Percentiles rank a stretch among this genome's conserved stretches.
Conservation (phyloP, 2,113 vertebrate species). For the Bufo bufo region DNA sequence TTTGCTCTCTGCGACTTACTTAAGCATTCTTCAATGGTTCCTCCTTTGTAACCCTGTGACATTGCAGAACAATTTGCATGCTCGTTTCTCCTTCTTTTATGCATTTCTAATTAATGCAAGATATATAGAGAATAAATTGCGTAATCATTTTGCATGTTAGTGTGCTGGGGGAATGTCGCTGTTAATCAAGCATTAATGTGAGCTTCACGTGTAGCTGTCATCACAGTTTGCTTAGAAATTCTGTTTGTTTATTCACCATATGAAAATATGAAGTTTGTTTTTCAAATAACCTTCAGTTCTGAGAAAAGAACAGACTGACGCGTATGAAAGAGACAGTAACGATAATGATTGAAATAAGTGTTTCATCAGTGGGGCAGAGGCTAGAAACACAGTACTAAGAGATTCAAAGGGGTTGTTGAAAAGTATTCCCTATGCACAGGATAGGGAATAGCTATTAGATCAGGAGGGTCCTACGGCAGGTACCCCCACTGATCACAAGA, state of each 20-base stretch:
- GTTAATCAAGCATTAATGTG: constrained; percentile 10
- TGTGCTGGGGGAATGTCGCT: background rate
- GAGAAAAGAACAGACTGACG: background rate
- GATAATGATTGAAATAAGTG: background rate
- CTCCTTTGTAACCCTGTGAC: constrained; percentile 30
- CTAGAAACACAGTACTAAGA: too few relatives aligned
- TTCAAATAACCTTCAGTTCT: constrained; percentile 24
- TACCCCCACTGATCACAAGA: too few relatives aligned
- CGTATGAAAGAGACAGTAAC: background rate
- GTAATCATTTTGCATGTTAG: constrained; percentile 13
- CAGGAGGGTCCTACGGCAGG: too few relatives aligned
- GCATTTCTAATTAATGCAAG: constrained; percentile 28
- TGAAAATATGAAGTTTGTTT: background rate
- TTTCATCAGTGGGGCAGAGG: background rate
- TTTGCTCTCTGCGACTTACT: background rate
- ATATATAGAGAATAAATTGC: constrained; percentile 2
- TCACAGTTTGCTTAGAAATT: background rate
- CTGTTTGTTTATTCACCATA: constrained; percentile 31
- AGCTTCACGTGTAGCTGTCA: background rate
- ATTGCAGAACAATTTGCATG: constrained; percentile 22
- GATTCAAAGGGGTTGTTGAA: too few relatives aligned
- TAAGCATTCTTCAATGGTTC: background rate
- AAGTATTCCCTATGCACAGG: too few relatives aligned
- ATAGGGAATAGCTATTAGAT: too few relatives aligned
- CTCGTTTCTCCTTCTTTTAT: constrained; percentile 21